phyloP scores from a whole-genome alignment of 2,888 invertebrate species.

The Bibio marci region DNA sequence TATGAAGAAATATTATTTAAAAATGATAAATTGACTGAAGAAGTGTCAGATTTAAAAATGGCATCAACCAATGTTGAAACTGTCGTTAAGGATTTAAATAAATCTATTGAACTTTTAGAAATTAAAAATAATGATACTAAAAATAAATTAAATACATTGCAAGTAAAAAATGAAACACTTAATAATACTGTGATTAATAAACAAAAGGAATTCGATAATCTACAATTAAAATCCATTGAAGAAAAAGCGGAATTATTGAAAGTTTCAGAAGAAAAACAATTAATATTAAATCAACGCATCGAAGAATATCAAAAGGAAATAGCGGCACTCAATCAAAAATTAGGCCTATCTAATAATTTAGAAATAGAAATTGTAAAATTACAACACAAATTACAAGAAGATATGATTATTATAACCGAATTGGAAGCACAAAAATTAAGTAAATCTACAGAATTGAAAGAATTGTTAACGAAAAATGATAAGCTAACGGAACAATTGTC shows the following conservation, averaged over 20 bases:
- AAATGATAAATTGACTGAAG: slow-evolving; percentile 11
- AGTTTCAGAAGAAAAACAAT: too few species aligned
- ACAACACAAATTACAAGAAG: too few species aligned
- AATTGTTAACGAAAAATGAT: slow-evolving; percentile 11
- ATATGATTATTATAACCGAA: slow-evolving; percentile 3
- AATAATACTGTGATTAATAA: too few species aligned
- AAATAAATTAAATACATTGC: neutral
- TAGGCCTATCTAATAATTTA: too few species aligned
- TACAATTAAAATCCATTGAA: too few species aligned
- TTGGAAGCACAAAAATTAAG: slow-evolving; percentile 12
- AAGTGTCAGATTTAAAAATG: slow-evolving; percentile 2
- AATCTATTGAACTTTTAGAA: neutral
- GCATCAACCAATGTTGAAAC: too few species aligned
- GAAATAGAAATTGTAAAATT: too few species aligned
- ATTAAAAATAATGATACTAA: neutral
- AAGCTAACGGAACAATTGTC: slow-evolving; percentile 11
- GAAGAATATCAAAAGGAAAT: too few species aligned
- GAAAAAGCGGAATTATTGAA: too few species aligned
- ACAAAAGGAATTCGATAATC: too few species aligned
- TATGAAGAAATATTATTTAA: slow-evolving; percentile 13
- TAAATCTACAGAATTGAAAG: slow-evolving; percentile 13
- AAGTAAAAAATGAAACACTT: neutral
- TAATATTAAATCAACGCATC: too few species aligned
- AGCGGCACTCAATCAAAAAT: too few species aligned
- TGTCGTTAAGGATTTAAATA: neutral